phyloP scores from a whole-genome alignment of 2,113 vertebrate species.

The Hippocampus guttulatus region DNA sequence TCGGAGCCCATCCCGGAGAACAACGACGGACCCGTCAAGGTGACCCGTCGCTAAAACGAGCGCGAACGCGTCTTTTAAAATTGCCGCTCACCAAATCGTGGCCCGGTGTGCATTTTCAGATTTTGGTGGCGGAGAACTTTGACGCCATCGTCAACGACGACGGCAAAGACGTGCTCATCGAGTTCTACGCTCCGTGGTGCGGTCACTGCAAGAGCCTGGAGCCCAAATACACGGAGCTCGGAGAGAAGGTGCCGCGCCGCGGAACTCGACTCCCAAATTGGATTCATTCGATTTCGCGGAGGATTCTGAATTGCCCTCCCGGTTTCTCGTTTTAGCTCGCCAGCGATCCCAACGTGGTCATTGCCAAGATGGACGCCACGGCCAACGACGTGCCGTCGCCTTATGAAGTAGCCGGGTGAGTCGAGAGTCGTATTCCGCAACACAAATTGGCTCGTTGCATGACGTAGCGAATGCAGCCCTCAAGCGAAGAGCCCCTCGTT shows the following conservation, averaged over 20 bases:
- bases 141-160: constrained; percentile 92
- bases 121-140: constrained; percentile 94
- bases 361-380: constrained; percentile 99
- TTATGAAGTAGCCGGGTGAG: constrained; percentile 96
- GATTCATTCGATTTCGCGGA: neutral
- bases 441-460: neutral
- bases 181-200: constrained; percentile 98
- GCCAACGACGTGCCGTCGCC: constrained; percentile 95
- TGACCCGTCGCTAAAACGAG: constrained; percentile 36
- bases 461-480: no score
- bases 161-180: constrained; percentile 92
- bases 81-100: no score
- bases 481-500: no score
- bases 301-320: neutral
- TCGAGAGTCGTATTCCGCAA: neutral
- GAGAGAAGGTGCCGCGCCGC: constrained; percentile 77
- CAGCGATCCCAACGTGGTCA: constrained; percentile 83
- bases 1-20: constrained; percentile 88
- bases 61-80: no score
- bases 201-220: constrained; percentile 98
- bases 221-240: constrained; percentile 93
- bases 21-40: constrained; percentile 96
- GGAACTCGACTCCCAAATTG: neutral
- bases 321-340: constrained; percentile 72
- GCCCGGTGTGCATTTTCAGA: constrained; percentile 61